These are phyloP conservation scores for Aporophyla lueneburgensis DNA, from an alignment of 2,888 invertebrate genomes.

Conservation along the genomic window DNA sequence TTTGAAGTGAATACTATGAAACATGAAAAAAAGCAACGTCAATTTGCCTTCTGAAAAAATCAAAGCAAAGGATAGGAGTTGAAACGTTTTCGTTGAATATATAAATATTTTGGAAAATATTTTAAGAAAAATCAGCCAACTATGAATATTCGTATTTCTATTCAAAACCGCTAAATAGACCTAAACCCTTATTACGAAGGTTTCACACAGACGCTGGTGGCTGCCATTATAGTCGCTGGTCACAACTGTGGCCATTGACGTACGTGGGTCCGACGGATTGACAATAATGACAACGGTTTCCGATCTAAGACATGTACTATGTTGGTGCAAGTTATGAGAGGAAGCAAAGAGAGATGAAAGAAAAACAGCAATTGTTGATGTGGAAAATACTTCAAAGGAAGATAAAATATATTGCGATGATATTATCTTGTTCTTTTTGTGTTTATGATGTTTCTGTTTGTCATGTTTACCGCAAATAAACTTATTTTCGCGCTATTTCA, in stretches of 20 bases:
- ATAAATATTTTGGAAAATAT: not conserved
- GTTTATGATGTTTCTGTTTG: no score
- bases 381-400: not conserved
- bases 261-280: conserved; percentile 68
- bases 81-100: not conserved
- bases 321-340: conserved; percentile 25
- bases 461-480: no score
- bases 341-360: not conserved
- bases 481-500: not conserved
- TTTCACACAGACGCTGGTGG: conserved; percentile 1
- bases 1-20: not conserved
- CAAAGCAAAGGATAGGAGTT: not conserved
- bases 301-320: conserved; percentile 35
- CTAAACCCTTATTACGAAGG: conserved; percentile 44
- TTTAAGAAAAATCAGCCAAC: not conserved
- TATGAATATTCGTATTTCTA: not conserved
- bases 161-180: conserved; percentile 22
- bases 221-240: conserved; percentile 32
- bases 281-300: conserved; percentile 69
- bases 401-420: not conserved
- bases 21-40: not conserved
- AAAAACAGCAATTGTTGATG: not conserved
- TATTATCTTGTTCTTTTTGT: no score
- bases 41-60: not conserved
- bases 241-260: conserved; percentile 54